Evolutionary conservation across 92 coral and sea anemone species (phyloP).

Genomic region (Zoanthus sansibaricus): DNA sequence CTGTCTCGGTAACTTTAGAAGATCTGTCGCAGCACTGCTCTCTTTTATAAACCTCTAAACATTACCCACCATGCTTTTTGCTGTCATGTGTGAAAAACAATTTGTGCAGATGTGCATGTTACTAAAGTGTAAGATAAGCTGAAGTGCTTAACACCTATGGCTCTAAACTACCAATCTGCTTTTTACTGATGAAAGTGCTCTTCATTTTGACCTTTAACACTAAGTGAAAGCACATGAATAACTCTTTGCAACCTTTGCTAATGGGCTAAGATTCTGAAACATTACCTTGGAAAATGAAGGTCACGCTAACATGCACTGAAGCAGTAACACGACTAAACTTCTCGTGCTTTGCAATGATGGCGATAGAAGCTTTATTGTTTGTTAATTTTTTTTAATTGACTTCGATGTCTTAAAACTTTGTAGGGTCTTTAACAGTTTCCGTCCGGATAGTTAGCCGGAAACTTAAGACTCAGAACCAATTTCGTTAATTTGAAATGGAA

Average conservation of each 20-base stretch:
- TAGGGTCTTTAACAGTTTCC: not conserved
- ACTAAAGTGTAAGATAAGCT: not conserved
- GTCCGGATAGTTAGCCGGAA: not conserved
- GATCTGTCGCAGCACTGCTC: not conserved
- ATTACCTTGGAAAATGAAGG: not conserved
- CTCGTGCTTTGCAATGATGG: no score
- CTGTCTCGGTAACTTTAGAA: not conserved
- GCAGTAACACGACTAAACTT: not conserved
- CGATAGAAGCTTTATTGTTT: not conserved
- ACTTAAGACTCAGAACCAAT: not conserved
- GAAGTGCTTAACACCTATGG: not conserved
- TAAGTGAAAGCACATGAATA: not conserved
- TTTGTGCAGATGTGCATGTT: not conserved
- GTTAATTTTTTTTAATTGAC: not conserved
- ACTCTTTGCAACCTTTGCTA: not conserved
- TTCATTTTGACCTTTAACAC: not conserved
- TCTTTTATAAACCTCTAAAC: not conserved
- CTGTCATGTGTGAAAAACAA: not conserved
- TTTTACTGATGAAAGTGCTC: not conserved
- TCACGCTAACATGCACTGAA: no score
- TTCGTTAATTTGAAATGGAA: not conserved
- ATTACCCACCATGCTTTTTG: not conserved
- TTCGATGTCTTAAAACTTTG: not conserved
- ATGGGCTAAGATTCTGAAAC: not conserved
- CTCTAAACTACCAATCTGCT: not conserved